A percentile compares a stretch with the other conserved stretches of the same genome.
Conservation (phyloP, 2,797 vertebrate species). For the Heterohyrax brucei region DNA sequence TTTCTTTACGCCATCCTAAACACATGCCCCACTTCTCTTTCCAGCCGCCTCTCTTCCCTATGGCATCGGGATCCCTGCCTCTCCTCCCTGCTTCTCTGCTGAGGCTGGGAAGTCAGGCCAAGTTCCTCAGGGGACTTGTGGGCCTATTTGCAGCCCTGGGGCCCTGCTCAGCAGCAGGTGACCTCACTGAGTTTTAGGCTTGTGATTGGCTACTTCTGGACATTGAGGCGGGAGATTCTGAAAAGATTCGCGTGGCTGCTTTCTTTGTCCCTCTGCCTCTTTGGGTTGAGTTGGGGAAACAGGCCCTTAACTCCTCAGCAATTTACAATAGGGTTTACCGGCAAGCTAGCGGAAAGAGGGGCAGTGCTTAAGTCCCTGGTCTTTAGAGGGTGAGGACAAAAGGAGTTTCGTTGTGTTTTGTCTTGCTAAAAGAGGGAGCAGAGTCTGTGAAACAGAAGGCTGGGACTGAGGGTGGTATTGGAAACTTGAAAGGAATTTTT, state of each 20-base stretch:
- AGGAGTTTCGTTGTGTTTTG: neutral
- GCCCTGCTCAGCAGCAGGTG: constrained; percentile 72
- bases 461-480: neutral
- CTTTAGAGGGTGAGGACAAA: neutral
- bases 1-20: neutral
- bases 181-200: constrained; percentile 51
- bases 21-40: neutral
- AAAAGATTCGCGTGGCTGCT: neutral
- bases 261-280: constrained; percentile 75
- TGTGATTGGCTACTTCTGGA: constrained; percentile 73
- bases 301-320: neutral
- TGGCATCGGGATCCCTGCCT: too few species aligned
- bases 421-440: neutral
- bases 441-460: neutral
- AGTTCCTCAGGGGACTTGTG: neutral
- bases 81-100: neutral
- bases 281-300: neutral
- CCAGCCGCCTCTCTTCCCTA: neutral
- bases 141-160: neutral
- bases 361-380: neutral
- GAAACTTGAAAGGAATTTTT: neutral
- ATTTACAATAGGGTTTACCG: too few species aligned
- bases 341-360: neutral
- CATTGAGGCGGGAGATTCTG: constrained; percentile 53
- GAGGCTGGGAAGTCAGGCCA: neutral